Percentiles rank a stretch among this genome's conserved stretches.
These are phyloP conservation scores for Anabacerthia variegaticeps DNA, from an alignment of 2,797 vertebrate genomes.

Conservation along the genomic window DNA sequence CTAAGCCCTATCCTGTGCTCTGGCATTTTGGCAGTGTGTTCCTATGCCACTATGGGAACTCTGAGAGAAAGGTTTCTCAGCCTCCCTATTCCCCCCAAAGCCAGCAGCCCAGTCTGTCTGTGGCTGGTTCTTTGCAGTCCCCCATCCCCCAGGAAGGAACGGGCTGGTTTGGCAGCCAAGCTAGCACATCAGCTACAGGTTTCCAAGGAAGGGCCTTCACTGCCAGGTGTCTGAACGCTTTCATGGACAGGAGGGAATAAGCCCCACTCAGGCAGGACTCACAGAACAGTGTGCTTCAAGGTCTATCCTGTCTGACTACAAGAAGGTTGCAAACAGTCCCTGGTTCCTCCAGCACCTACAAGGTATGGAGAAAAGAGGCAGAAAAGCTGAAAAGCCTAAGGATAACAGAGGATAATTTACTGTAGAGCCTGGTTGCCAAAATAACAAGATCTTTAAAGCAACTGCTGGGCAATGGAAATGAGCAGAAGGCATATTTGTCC, in stretches of 20 bases:
- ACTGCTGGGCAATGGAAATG: background rate
- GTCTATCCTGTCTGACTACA: background rate
- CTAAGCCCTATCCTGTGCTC: background rate
- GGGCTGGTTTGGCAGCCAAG: accelerated
- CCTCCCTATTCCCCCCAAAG: background rate
- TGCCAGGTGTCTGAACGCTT: background rate
- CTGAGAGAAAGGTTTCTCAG: background rate
- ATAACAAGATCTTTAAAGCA: background rate
- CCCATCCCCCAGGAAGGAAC: background rate
- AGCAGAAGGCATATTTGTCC: background rate
- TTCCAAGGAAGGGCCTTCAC: background rate
- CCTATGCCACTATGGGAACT: background rate
- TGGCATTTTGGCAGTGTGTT: background rate
- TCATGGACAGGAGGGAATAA: background rate
- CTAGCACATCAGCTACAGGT: background rate
- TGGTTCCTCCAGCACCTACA: background rate
- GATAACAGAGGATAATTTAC: background rate
- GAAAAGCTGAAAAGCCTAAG: background rate
- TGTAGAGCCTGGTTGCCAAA: background rate
- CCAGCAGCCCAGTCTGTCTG: background rate
- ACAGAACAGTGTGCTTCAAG: background rate
- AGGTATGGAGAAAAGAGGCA: background rate
- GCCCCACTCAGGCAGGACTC: background rate
- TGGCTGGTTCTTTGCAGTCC: background rate
- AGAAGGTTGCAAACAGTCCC: background rate